A percentile compares a stretch with the other conserved stretches of the same genome.
These are phyloP conservation scores for Podabrus alpinus DNA, from an alignment of 2,888 invertebrate species.

Conservation along the genomic window DNA sequence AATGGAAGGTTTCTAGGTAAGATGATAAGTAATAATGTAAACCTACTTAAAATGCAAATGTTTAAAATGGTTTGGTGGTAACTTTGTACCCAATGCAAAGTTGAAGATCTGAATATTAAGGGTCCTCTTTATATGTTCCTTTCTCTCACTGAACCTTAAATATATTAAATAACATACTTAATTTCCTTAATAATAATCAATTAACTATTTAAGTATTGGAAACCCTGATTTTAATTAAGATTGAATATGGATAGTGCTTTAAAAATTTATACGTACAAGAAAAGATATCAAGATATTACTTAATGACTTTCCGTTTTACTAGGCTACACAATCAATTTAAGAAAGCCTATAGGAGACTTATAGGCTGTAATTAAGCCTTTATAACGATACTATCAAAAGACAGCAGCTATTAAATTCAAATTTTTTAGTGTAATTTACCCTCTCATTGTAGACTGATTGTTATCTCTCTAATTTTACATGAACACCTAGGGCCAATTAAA, in stretches of 20 bases:
- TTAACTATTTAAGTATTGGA: background rate
- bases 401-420: slow-evolving; percentile 21
- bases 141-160: too few species aligned
- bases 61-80: too few species aligned
- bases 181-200: background rate
- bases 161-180: background rate
- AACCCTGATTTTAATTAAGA: background rate
- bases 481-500: background rate
- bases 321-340: slow-evolving; percentile 10
- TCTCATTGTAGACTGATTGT: background rate
- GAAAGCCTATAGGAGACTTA: slow-evolving; percentile 12
- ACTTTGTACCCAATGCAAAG: too few species aligned
- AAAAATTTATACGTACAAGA: slow-evolving; percentile 9
- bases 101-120: too few species aligned
- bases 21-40: too few species aligned
- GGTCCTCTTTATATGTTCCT: background rate
- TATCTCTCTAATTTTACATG: background rate
- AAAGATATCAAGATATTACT: slow-evolving; percentile 19
- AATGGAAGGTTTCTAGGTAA: too few species aligned
- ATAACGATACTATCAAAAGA: slow-evolving; percentile 19
- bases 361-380: slow-evolving; percentile 25
- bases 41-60: too few species aligned
- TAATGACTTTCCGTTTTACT: slow-evolving; percentile 22
- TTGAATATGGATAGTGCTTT: background rate
- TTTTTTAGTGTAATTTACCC: background rate